Percentiles rank a stretch among this genome's conserved stretches.
These are phyloP conservation scores for Euplexia lucipara DNA, from an alignment of 2,888 invertebrate species.

Conservation along the genomic window DNA sequence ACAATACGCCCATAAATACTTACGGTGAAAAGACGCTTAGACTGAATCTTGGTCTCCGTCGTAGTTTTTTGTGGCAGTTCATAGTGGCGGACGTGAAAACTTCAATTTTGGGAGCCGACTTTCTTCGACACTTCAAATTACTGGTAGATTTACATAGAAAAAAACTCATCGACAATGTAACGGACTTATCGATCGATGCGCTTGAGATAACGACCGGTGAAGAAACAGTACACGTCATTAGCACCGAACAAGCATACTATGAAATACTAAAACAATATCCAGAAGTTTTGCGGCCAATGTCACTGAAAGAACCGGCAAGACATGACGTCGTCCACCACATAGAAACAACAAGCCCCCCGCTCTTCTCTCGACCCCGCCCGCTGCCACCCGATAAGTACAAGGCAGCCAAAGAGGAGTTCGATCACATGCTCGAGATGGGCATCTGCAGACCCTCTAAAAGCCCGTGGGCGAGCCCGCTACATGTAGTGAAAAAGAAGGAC, in stretches of 20 bases:
- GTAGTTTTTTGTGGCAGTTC: conserved; percentile 16
- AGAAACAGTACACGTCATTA: not conserved
- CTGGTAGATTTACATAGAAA: too few species aligned
- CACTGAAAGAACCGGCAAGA: conserved; percentile 2
- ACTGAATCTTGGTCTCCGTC: conserved; percentile 9
- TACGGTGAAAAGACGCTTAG: conserved; percentile 6
- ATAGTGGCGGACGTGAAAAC: conserved; percentile 23
- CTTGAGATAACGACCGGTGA: not conserved
- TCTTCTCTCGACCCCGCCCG: conserved; percentile 14
- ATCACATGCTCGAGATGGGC: conserved; percentile 8
- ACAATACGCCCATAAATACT: too few species aligned
- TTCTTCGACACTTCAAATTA: too few species aligned
- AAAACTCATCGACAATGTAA: too few species aligned
- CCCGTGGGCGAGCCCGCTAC: conserved; percentile 65
- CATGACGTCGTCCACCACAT: conserved; percentile 12
- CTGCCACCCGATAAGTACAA: conserved; percentile 31
- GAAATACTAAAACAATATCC: conserved; percentile 12
- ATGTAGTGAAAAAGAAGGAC: conserved; percentile 63
- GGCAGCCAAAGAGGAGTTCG: conserved; percentile 50
- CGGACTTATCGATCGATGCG: conserved; percentile 1
- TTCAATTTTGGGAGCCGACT: conserved; percentile 15
- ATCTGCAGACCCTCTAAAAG: conserved; percentile 53
- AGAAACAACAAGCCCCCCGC: conserved; percentile 16
- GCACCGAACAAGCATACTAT: not conserved
- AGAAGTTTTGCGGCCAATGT: conserved; percentile 14